phyloP scores from a whole-genome alignment of 2,888 invertebrate genomes.

The Spodoptera exigua region DNA sequence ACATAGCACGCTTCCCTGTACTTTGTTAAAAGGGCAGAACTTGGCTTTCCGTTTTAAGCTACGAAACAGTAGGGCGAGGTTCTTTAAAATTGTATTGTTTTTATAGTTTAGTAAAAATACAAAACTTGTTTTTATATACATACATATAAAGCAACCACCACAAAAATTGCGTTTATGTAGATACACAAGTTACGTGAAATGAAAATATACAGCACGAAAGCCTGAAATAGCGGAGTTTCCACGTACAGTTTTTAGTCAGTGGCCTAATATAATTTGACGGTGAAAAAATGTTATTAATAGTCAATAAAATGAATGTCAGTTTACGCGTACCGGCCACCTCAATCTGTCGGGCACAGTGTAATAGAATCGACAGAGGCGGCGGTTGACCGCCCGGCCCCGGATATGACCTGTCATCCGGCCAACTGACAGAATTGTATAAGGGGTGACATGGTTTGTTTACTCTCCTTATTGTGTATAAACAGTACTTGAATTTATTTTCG shows the following conservation, averaged over 20 bases:
- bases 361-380: constrained; percentile 82
- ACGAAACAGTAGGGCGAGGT: too few relatives aligned
- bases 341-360: constrained; percentile 81
- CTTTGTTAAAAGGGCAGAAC: too few relatives aligned
- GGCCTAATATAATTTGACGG: constrained; percentile 8
- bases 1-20: neutral
- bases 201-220: neutral
- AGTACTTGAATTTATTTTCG: constrained; percentile 68
- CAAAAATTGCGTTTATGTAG: too few relatives aligned
- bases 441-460: constrained; percentile 75
- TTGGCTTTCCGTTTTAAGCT: too few relatives aligned
- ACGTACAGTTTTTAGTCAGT: neutral
- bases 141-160: too few relatives aligned
- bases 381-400: constrained; percentile 78
- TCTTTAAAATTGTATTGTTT: too few relatives aligned
- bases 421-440: constrained; percentile 77
- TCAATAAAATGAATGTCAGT: constrained; percentile 63
- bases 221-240: neutral
- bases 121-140: too few relatives aligned
- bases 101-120: too few relatives aligned
- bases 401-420: constrained; percentile 84
- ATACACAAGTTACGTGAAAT: too few relatives aligned
- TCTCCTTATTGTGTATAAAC: constrained; percentile 75
- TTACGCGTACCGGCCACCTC: constrained; percentile 67
- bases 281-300: constrained; percentile 41